Evolutionary conservation across 2,888 invertebrate genomes (phyloP).

Genomic region (Lottia scabra): DNA sequence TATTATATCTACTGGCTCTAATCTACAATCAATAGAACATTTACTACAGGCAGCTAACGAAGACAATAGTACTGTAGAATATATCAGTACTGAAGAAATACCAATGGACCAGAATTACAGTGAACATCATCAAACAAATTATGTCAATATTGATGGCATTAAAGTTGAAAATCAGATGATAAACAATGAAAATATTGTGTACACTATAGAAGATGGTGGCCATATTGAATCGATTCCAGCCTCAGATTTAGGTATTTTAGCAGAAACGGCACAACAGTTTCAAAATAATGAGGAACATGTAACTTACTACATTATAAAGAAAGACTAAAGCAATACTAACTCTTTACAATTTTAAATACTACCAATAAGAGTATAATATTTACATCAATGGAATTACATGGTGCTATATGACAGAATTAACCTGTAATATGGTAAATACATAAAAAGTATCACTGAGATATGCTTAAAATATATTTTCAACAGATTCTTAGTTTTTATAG

Average conservation of each 20-base stretch:
- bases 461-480: too few species aligned
- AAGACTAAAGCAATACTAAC: not conserved
- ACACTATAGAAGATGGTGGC: not conserved
- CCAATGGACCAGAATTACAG: not conserved
- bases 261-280: not conserved
- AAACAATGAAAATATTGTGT: not conserved
- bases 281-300: not conserved
- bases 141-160: not conserved
- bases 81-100: not conserved
- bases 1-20: not conserved
- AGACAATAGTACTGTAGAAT: not conserved
- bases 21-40: slow-evolving; percentile 1
- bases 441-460: too few species aligned
- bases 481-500: too few species aligned
- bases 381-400: too few species aligned
- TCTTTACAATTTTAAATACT: too few species aligned
- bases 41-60: not conserved
- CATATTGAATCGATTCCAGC: not conserved
- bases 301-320: not conserved
- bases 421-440: too few species aligned
- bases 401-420: too few species aligned
- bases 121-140: not conserved
- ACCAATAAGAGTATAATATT: too few species aligned
- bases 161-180: not conserved
- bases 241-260: not conserved